Conservation (phyloP, 1,140 invertebrate genomes). For the Sycophaga agraensis region DNA sequence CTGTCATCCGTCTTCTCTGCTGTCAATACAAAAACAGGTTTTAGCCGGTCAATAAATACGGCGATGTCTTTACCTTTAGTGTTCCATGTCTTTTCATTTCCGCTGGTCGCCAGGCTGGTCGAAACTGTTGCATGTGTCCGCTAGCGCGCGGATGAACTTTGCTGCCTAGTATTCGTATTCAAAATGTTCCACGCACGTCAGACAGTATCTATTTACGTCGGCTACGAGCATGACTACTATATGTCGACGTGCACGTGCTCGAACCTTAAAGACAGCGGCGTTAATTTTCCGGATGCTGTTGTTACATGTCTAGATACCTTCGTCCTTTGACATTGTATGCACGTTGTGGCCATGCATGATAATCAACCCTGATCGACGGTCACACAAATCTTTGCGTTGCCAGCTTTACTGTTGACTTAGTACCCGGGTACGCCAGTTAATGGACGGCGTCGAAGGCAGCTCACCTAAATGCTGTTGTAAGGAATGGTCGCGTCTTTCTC, state of each 20-base stretch:
- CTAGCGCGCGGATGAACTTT: too few species aligned
- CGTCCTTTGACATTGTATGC: constrained; percentile 28
- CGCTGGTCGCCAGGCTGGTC: too few species aligned
- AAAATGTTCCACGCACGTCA: constrained; percentile 39
- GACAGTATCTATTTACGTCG: background rate
- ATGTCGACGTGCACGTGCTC: too few species aligned
- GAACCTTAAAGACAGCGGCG: background rate
- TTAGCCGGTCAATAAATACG: too few species aligned
- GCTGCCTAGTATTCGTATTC: too few species aligned
- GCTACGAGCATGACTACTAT: constrained; percentile 28
- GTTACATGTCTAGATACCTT: constrained; percentile 22
- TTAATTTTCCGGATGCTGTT: background rate
- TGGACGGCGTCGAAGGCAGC: background rate
- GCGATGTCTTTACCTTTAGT: too few species aligned
- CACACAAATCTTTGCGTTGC: constrained; percentile 31
- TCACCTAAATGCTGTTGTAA: background rate
- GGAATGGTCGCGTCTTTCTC: background rate
- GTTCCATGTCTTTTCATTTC: too few species aligned
- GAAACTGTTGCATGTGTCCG: too few species aligned
- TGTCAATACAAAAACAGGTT: too few species aligned
- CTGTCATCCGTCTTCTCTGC: too few species aligned
- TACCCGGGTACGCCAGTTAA: constrained; percentile 25
- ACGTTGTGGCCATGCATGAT: constrained; percentile 26
- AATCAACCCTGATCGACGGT: constrained; percentile 30
- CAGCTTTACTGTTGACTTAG: constrained; percentile 15